Base-by-base conservation (phyloP, 2,888 invertebrate genomes). In the Uropetala carovei region DNA sequence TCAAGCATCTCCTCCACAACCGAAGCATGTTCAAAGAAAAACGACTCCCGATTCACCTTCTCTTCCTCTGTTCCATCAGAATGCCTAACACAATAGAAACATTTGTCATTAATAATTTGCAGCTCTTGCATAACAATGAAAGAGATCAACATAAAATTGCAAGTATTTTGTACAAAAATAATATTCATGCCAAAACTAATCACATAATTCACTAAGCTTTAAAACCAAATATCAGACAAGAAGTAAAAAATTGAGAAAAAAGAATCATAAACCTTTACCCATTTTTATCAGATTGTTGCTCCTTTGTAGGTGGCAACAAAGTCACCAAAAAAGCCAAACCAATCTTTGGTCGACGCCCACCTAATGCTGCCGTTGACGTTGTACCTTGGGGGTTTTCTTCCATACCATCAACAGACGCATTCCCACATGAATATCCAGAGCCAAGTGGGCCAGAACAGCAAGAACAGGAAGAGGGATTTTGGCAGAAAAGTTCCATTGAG, bases 21-120 rank as follows among this genome's bases (percentile, higher is more conserved):
- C 0, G 97, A 96, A 91, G 98, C 97, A 94, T 98, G 98, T 93
- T 98, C 98, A 95, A 98, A 96, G 94, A 98, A 96, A 93, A 97
- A 97, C 85, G 96, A 95, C 93, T 97, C 96, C 95, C 97, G 60
- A 10, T n/a, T 64, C 18, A n/a, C 96, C 96, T 95, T 95, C 94
- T 96, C 96, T 93, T 93, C 92, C 0, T 93, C 92, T 27, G 91
- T 85, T n/a, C 85, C 59, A 57, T 14, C 11, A 11, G 75, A 75
- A 13, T 75, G 75, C 10, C 75, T 75, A 27, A 27, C 27, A 27
- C 27, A 14, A 27, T n/a, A 68, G 27, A 75, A 75, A 75, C 1
- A 3, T 43, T 43, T 43, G 43, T 43, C 43, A 43, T 1, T 43
- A 43, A 43, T 43, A 43, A 43, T 43, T 43, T 43, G 43, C 43